phyloP scores from a whole-genome alignment of 92 coral and sea anemone genomes.

The Meandrina meandrites region DNA sequence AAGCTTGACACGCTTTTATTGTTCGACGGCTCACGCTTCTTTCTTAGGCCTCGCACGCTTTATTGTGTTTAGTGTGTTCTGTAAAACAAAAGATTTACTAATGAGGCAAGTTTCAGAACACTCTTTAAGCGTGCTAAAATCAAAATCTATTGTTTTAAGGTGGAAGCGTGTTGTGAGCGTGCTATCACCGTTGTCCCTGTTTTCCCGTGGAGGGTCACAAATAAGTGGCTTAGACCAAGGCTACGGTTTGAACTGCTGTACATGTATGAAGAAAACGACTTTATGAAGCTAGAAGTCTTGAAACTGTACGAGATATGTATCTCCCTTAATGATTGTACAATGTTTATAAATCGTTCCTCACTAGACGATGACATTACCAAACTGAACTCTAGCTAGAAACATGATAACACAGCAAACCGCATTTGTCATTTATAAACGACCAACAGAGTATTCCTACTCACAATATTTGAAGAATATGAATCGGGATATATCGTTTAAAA shows the following conservation, averaged over 20 bases:
- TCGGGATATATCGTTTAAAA: not conserved
- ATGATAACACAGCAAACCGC: not conserved
- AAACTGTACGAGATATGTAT: not conserved
- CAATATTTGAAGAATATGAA: not conserved
- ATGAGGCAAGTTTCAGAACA: too few species aligned
- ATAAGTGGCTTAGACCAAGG: not conserved
- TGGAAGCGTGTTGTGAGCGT: too few species aligned
- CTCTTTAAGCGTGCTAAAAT: too few species aligned
- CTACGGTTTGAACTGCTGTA: not conserved
- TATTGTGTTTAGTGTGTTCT: too few species aligned
- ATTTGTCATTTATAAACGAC: not conserved
- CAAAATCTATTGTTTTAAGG: too few species aligned
- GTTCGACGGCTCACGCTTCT: too few species aligned
- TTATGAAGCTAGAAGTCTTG: not conserved
- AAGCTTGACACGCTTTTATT: too few species aligned
- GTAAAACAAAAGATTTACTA: too few species aligned
- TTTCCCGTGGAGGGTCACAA: too few species aligned
- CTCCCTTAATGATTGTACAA: not conserved
- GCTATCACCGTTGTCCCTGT: too few species aligned
- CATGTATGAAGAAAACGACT: not conserved
- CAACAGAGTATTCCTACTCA: not conserved
- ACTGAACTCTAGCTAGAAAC: not conserved
- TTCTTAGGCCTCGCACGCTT: too few species aligned
- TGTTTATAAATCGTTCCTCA: not conserved
- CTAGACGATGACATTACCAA: not conserved